Conservation (phyloP, 2,888 invertebrate species). For the Synergus gifuensis region DNA sequence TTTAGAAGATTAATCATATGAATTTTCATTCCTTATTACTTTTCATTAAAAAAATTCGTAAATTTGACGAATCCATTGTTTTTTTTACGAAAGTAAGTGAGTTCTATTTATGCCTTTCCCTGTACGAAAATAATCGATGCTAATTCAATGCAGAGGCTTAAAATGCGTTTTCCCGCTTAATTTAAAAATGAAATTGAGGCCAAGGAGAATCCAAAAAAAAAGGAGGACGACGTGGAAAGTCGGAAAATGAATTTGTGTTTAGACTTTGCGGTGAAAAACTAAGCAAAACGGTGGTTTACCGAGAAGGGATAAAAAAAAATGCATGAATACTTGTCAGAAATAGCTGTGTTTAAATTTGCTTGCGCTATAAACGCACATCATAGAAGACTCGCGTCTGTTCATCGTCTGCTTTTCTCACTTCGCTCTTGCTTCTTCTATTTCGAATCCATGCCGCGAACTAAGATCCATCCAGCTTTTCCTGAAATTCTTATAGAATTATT, state of each 20-base stretch:
- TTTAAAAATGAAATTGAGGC: conserved; percentile 57
- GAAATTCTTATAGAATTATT: neutral
- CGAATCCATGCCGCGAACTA: conserved; percentile 6
- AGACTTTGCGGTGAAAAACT: conserved; percentile 41
- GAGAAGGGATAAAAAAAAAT: conserved; percentile 62
- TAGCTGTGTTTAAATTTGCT: conserved; percentile 68
- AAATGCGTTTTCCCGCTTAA: conserved; percentile 2
- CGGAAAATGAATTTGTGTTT: conserved; percentile 43
- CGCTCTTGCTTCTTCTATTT: conserved; percentile 23
- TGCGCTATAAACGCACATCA: conserved; percentile 67
- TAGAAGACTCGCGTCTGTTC: conserved; percentile 67
- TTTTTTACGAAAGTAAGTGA: neutral
- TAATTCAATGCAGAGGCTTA: neutral
- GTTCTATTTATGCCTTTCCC: neutral
- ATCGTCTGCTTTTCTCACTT: conserved; percentile 61
- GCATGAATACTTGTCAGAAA: conserved; percentile 61
- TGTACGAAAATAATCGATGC: neutral
- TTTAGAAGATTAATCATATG: neutral
- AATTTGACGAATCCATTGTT: neutral
- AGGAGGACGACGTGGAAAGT: conserved; percentile 31
- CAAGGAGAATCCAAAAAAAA: conserved; percentile 41
- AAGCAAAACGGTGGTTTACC: conserved; percentile 55
- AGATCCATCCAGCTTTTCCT: conserved; percentile 12
- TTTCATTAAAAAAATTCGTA: neutral
- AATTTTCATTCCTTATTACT: neutral